A percentile compares a stretch with the other conserved stretches of the same genome.
Evolutionary conservation across 1,140 invertebrate genomes (phyloP).

Genomic region (Pemphigus obesinymphae): DNA sequence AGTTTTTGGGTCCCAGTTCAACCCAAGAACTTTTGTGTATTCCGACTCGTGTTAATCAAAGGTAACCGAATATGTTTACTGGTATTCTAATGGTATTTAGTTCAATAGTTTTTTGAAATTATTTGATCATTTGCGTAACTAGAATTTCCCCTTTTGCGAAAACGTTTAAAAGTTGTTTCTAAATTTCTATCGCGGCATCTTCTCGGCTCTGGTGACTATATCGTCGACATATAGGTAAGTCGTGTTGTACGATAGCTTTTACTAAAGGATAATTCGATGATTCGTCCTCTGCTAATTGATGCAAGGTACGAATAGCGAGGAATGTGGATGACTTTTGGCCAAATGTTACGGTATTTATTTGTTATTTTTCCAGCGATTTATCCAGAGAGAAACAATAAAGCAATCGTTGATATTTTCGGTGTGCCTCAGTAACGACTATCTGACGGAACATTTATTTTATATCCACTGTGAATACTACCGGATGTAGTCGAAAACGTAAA

Average conservation of each 20-base stretch:
- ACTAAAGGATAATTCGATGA: constrained; percentile 44
- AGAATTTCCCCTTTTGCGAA: constrained; percentile 43
- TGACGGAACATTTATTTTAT: too few species aligned
- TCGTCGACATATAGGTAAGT: background rate
- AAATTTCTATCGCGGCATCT: background rate
- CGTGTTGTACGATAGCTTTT: constrained; percentile 35
- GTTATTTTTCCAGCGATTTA: constrained; percentile 37
- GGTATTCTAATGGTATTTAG: background rate
- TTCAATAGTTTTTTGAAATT: constrained; percentile 14
- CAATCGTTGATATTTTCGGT: too few species aligned
- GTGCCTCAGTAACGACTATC: too few species aligned
- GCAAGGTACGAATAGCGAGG: constrained; percentile 47
- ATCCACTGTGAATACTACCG: too few species aligned
- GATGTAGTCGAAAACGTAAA: constrained; percentile 50
- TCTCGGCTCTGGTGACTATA: background rate
- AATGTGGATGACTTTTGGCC: constrained; percentile 48
- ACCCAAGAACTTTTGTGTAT: constrained; percentile 8
- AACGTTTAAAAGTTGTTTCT: constrained; percentile 9
- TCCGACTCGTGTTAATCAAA: too few species aligned
- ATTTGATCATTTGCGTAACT: constrained; percentile 43
- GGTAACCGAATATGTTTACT: background rate
- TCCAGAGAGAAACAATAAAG: constrained; percentile 30
- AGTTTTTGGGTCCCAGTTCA: constrained; percentile 32
- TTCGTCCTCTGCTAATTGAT: constrained; percentile 48
- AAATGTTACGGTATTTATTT: too few species aligned